Evolutionary conservation across 2,888 invertebrate genomes (phyloP), one percentile per base, ranked within the genome.

Genomic region (Cancer borealis): DNA sequence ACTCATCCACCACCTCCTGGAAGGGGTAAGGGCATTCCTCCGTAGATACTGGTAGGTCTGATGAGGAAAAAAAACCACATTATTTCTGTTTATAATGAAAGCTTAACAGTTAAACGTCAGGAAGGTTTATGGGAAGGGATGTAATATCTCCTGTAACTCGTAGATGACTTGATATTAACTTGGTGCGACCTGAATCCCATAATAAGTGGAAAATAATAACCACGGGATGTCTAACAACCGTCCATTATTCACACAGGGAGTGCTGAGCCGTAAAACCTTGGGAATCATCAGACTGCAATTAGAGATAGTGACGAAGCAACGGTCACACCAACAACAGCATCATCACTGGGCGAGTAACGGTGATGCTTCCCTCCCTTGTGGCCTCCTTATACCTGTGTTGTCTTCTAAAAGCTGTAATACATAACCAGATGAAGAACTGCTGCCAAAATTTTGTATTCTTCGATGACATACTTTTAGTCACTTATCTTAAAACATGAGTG

Each of bases 1-100:
- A 94, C 92, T 94, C 94, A 26, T 92, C 90, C 54, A 94, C 26
- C 54, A 94, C 94, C 1, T 26, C 17, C 39, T 17, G n/a, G 90
- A 89, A 94, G 21, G 94, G 94, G 60, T 79, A 84, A 2, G 94
- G 94, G 46, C 94, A 94, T 5, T 91, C 60, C 21, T 12, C 6
- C 12, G 47, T n/a, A 21, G 26, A n/a, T n/a, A 47, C 39, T 39
- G 84, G 30, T 14, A 84, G 84, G 84, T 84, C 90, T 90, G 90
- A 26, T 14, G 54, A 30, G 60, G 17, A 14, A 90, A 54, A 26
- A 26, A 39, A 39, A 39, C 0, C 39, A 39, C 2, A 39, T 39
- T 39, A 0, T 39, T 39, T 1, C 39, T 39, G 0, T 39, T 39
- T 39, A 39, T 39, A 39, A 39, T 39, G 39, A 39, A 39, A 39